These are phyloP conservation scores for Dromaius novaehollandiae DNA, from an alignment of 2,113 vertebrate genomes.

Conservation along the genomic window DNA sequence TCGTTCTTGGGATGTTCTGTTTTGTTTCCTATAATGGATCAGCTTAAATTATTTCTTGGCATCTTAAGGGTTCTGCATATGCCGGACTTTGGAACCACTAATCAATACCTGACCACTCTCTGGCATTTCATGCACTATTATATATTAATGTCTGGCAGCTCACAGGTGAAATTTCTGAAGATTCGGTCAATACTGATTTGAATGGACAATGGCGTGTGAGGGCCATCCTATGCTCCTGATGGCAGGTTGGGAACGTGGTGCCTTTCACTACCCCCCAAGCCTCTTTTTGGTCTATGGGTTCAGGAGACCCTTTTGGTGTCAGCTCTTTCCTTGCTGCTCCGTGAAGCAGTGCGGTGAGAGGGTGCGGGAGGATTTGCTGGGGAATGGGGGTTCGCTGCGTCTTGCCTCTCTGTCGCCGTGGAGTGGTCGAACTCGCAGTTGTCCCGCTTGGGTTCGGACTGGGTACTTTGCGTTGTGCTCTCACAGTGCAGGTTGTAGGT, in stretches of 20 bases:
- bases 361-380: background rate
- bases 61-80: background rate
- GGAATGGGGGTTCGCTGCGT: rapidly evolving
- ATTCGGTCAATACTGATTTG: background rate
- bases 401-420: rapidly evolving
- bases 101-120: background rate
- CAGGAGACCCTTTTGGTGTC: background rate
- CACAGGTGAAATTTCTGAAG: background rate
- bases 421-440: rapidly evolving
- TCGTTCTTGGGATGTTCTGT: background rate
- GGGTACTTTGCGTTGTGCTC: background rate
- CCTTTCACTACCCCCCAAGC: background rate
- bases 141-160: background rate
- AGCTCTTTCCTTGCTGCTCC: background rate
- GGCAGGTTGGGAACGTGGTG: rapidly evolving
- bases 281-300: background rate
- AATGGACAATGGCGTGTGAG: background rate
- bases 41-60: background rate
- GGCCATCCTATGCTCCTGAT: background rate
- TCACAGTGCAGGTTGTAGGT: background rate
- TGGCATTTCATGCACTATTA: background rate
- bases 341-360: background rate
- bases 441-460: rapidly evolving
- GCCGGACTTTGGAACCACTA: background rate
- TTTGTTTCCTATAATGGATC: background rate